Base-by-base conservation (phyloP, 53 echinoderm and acorn worm genomes). In the Actinopyga echinites region DNA sequence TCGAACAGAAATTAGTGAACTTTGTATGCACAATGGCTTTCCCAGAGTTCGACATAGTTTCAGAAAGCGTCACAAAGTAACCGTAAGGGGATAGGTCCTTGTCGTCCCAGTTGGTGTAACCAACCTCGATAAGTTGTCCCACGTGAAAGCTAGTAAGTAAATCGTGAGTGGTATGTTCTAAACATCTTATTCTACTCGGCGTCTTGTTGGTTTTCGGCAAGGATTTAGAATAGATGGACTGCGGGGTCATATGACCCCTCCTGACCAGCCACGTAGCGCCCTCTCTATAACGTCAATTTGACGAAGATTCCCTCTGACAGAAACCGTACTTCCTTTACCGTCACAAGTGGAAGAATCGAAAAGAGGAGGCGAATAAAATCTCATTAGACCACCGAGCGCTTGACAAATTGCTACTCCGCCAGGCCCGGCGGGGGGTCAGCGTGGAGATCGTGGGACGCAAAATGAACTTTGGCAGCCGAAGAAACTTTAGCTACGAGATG, bases 401-500 rank as follows among this genome's bases (percentile, higher is more conserved):
- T 80, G 81, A 80, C 81, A 80, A 80, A 80, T 80, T 80, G 81
- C 81, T 80, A 61, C 81, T 80, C 81, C 81, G 60, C 63, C 81
- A 43, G 25, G 37, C 60, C 34, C 81, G 60, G 59, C 36, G 23
- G 81, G 81, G 81, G 63, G 81, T 61, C 37, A 10, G 37, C n/a
- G 36, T 7, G 8, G 62, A 80, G 81, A 61, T 80, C 81, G 81
- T 36, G 45, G 37, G 61, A 61, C 61, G 60, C 81, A 25, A 80
- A 80, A 80, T 80, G 81, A 61, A 80, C 43, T 62, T 43, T 34
- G 81, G 81, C 61, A 62, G 63, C 45, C 30, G 11, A 56, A 56
- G 57, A 56, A 78, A 62, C 63, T 24, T 25, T 28, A 62, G 1
- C 28, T 29, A 62, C 31, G 63, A 62, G 13, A 49, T 49, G 49